These are phyloP conservation scores for Marronus borbonicus DNA, from an alignment of 2,888 invertebrate species.

Conservation along the genomic window DNA sequence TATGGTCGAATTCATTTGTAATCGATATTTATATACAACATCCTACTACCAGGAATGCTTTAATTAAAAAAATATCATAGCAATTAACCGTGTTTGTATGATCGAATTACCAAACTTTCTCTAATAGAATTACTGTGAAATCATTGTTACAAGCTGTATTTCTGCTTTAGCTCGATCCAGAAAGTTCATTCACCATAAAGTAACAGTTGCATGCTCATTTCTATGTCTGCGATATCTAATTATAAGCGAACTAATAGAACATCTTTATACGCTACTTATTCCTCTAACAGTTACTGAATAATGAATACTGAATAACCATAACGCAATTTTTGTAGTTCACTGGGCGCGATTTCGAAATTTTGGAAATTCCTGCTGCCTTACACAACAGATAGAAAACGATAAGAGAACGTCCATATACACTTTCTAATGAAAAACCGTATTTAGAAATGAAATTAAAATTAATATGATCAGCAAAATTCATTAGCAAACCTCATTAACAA, in stretches of 20 bases:
- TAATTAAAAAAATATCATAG: neutral
- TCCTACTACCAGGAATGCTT: too few species aligned
- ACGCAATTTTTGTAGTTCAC: neutral
- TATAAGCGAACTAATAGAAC: constrained; percentile 19
- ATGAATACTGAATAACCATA: neutral
- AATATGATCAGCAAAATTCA: too few species aligned
- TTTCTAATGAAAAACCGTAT: too few species aligned
- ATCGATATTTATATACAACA: too few species aligned
- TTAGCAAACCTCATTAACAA: too few species aligned
- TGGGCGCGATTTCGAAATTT: neutral
- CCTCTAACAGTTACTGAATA: neutral
- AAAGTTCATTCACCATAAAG: constrained; percentile 22
- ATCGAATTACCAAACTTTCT: constrained; percentile 24
- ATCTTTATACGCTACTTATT: constrained; percentile 9
- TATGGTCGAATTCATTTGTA: too few species aligned
- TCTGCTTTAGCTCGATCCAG: constrained; percentile 7
- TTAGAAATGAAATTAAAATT: too few species aligned
- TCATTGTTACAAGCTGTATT: constrained; percentile 22
- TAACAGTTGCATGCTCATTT: constrained; percentile 8
- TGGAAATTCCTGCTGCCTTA: too few species aligned
- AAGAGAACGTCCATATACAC: too few species aligned
- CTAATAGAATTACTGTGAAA: constrained; percentile 15
- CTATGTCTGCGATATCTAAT: neutral
- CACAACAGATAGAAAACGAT: too few species aligned
- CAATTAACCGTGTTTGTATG: neutral